Conservation (phyloP, 2,888 invertebrate genomes). For the Cheilosia pagana region DNA sequence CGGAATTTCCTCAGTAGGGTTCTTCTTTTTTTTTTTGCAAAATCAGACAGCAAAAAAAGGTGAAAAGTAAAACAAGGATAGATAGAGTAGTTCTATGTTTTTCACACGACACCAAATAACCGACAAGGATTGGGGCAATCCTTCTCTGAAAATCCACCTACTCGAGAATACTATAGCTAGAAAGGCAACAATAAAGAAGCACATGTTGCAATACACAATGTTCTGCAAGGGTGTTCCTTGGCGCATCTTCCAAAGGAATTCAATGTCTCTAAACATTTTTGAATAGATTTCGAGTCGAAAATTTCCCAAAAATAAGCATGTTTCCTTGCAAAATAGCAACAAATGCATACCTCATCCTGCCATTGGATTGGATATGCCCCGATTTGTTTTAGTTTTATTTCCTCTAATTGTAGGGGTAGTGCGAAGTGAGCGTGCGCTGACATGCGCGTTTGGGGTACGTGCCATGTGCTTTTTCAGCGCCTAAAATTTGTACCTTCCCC, state of each 20-base stretch:
- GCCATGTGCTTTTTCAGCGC: constrained; percentile 75
- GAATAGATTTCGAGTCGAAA: background rate
- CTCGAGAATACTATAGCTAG: constrained; percentile 54
- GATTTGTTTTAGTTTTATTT: constrained; percentile 56
- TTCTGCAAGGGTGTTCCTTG: constrained; percentile 18
- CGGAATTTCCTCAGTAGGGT: constrained; percentile 52
- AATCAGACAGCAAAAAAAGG: constrained; percentile 20
- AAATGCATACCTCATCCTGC: constrained; percentile 68
- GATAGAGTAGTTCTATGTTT: constrained; percentile 62
- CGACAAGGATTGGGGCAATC: constrained; percentile 72
- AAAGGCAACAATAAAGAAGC: constrained; percentile 59
- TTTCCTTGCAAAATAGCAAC: constrained; percentile 47
- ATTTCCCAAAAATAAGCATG: constrained; percentile 19
- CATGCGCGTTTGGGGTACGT: constrained; percentile 56
- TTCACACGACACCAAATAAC: constrained; percentile 49
- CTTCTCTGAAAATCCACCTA: constrained; percentile 74
- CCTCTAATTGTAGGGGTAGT: constrained; percentile 66
- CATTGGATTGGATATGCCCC: constrained; percentile 68
- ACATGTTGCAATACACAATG: constrained; percentile 67
- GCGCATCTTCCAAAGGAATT: background rate
- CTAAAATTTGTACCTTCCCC: constrained; percentile 74
- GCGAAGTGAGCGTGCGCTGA: constrained; percentile 58
- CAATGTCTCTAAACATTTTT: constrained; percentile 25
- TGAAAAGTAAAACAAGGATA: constrained; percentile 54
- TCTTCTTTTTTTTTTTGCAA: constrained; percentile 32